Evolutionary conservation across 2,797 vertebrate species (phyloP), one percentile per base, ranked within the genome.

Genomic region (Platyrinchus mystaceus): DNA sequence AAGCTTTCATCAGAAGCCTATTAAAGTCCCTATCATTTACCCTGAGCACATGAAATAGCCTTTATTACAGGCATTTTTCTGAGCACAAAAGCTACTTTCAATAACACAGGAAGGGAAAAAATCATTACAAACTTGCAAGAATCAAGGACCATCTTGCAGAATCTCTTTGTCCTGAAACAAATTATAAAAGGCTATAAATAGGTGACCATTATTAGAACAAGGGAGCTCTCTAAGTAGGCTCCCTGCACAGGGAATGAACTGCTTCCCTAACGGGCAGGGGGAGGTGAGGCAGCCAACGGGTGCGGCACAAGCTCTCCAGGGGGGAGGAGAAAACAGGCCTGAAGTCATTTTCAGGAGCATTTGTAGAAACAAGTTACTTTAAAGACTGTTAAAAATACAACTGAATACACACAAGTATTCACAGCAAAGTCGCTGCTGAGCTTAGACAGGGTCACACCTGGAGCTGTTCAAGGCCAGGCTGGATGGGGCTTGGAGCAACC

Each of bases 151-250:
- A 91, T 82, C 91, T 90, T 70, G 70, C 47, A 88, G 73, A 90
- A 95, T 73, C 10, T 32, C 69, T 94, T 96, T 95, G 88, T 89
- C 83, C 89, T 2, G 23, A 93, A 93, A 93, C 66, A 94, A 69
- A 93, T 95, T 53, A 95, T n/a, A 32, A 84, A 87, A 73, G 67
- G 52, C 91, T 95, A 93, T 96, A 95, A 94, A 95, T 92, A 94
- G 95, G 22, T 89, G 74, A 74, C 63, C 88, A 90, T 70, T 93
- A 90, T 77, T 74, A 91, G 69, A 95, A 77, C 26, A 84, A 62
- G 41, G 26, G 83, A 90, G 77, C 27, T 78, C 53, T 85, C 52
- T 88, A 81, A 86, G 49, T 84, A 62, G 83, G 73, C 85, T 85
- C 10, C 2, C 46, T 84, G 92, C 76, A 67, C 52, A 28, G 71